Percentiles rank a stretch among this genome's conserved stretches.
phyloP scores from a whole-genome alignment of 2,797 vertebrate species.

The Lemur catta region DNA sequence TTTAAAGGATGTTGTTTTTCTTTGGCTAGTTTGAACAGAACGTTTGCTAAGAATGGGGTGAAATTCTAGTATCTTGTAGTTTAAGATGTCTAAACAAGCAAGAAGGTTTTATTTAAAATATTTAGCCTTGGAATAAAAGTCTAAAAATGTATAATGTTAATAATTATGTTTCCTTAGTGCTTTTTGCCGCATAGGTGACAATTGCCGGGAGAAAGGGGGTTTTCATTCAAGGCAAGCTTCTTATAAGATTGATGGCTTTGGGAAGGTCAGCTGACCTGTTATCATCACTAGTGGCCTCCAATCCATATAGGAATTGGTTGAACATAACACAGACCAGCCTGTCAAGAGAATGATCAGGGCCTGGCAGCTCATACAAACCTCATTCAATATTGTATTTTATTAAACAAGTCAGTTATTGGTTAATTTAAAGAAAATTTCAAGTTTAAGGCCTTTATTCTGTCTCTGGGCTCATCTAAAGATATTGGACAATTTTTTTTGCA shows the following conservation, averaged over 20 bases:
- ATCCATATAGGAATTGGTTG: background rate
- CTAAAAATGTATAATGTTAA: background rate
- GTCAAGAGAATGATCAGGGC: background rate
- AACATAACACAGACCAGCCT: background rate
- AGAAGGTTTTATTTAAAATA: background rate
- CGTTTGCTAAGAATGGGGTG: background rate
- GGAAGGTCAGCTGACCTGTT: background rate
- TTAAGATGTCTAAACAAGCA: background rate
- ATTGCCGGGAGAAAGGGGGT: background rate
- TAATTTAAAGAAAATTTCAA: constrained; percentile 25
- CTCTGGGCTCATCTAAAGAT: background rate
- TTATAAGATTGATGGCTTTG: background rate
- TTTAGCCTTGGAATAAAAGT: background rate
- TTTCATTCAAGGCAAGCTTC: background rate
- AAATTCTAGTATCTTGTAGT: background rate
- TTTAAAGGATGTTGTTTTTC: background rate
- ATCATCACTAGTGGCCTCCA: background rate
- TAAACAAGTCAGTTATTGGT: background rate
- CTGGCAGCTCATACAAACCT: background rate
- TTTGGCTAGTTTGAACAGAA: background rate
- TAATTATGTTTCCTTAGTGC: background rate
- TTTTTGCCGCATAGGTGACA: background rate
- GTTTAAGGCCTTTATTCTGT: background rate
- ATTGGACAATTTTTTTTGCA: background rate
- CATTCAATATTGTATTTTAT: background rate